Base-by-base conservation (phyloP, 64 coral and sea anemone genomes). In the Pocillopora damicornis region DNA sequence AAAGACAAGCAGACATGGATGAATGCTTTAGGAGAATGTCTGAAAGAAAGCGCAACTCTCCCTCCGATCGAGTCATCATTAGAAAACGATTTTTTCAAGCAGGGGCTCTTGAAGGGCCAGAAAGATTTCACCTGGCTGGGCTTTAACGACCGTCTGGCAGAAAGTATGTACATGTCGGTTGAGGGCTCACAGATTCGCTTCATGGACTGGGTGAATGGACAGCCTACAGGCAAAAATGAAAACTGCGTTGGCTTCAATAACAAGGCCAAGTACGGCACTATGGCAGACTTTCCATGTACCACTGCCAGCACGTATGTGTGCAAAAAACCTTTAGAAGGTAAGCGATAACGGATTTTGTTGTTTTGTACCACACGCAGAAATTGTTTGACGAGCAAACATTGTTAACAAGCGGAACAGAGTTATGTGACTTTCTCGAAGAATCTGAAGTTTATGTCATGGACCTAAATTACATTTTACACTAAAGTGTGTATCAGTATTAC, bases 251-350 rank as follows among this genome's bases (percentile, higher is more conserved):
- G 76, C 12, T 82, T 93, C 15, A 45, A 93, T 18, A 56, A 75
- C 12, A 20, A 58, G 12, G 92, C 94, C 37, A 86, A 80, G n/a
- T 90, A 93, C 68, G 94, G 94, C 66, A 82, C 91, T 13, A 87
- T 90, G 81, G 81, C 83, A 68, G 94, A 96, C 73, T 90, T 76
- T n/a, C 86, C 92, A 61, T 96, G 94, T 34, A 96, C 91, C 11
- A 92, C 86, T 57, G 81, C 79, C 22, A 87, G 62, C 14, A 58
- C 78, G 6, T 96, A 90, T 60, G 76, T 93, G 71, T 96, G 94
- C 85, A 96, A 93, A 78, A 96, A 96, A 73, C 91, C 94, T 11
- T 74, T 96, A 8, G 91, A 93, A 78, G 94, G 94, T 96, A 75
- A 75, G 88, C 42, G 42, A 51, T 51, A 7, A 51, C 42, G 7